These are phyloP conservation scores for Conops quadrifasciatus DNA, from an alignment of 2,888 invertebrate genomes.

Conservation along the genomic window DNA sequence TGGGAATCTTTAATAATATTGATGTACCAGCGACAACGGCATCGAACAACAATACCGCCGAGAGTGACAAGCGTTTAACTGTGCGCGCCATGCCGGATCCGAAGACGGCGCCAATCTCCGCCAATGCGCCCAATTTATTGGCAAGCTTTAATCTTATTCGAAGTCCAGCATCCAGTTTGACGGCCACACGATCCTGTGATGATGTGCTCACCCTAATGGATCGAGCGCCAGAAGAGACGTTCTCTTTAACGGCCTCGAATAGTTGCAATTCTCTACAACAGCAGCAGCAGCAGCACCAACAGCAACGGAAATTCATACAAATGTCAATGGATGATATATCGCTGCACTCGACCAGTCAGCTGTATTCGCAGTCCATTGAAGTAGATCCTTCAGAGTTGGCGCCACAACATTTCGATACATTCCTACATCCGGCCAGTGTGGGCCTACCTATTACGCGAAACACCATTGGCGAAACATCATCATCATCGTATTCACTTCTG, in stretches of 20 bases:
- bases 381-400: slow-evolving; percentile 43
- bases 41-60: slow-evolving; percentile 1
- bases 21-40: slow-evolving; percentile 40
- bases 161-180: slow-evolving; percentile 57
- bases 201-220: slow-evolving; percentile 67
- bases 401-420: slow-evolving; percentile 50
- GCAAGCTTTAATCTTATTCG: slow-evolving; percentile 67
- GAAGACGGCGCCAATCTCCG: slow-evolving; percentile 47
- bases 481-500: slow-evolving; percentile 39
- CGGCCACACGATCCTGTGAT: slow-evolving; percentile 68
- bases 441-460: slow-evolving; percentile 37
- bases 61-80: slow-evolving; percentile 66
- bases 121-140: slow-evolving; percentile 54
- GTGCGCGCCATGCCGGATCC: slow-evolving; percentile 76
- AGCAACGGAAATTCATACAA: slow-evolving; percentile 59
- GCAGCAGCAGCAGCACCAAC: slow-evolving; percentile 40
- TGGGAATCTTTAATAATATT: slow-evolving; percentile 58
- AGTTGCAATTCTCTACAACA: slow-evolving; percentile 26
- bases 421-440: slow-evolving; percentile 49
- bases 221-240: slow-evolving; percentile 38
- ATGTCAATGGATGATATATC: slow-evolving; percentile 72
- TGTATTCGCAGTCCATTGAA: slow-evolving; percentile 31
- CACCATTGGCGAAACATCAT: slow-evolving; percentile 10
- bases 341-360: slow-evolving; percentile 61
- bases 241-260: slow-evolving; percentile 20